phyloP scores from a whole-genome alignment of 2,888 invertebrate species.

The Ectropis crepuscularia region DNA sequence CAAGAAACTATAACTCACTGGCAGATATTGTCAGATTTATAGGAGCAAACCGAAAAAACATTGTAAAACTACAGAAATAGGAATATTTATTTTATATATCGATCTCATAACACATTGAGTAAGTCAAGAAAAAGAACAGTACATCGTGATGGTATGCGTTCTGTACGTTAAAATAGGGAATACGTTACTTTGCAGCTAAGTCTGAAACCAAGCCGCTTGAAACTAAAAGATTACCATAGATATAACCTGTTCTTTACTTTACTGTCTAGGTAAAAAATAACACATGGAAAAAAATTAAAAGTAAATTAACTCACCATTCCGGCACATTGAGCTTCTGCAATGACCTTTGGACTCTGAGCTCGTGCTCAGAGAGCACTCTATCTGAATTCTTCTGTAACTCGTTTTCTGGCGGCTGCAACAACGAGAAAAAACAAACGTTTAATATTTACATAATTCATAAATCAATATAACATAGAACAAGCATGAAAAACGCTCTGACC shows the following conservation, averaged over 20 bases:
- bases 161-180: too few relatives aligned
- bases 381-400: constrained; percentile 94
- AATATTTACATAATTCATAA: too few relatives aligned
- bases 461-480: neutral
- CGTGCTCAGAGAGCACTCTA: constrained; percentile 96
- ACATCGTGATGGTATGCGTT: too few relatives aligned
- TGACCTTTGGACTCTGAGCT: constrained; percentile 96
- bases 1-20: neutral
- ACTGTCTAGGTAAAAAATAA: too few relatives aligned
- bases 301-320: constrained; percentile 89
- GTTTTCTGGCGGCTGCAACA: constrained; percentile 95
- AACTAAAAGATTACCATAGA: too few relatives aligned
- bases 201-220: too few relatives aligned
- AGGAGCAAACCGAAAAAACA: neutral
- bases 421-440: constrained; percentile 36
- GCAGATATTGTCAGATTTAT: too few relatives aligned
- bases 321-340: constrained; percentile 97
- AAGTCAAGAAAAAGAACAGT: too few relatives aligned
- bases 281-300: neutral
- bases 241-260: too few relatives aligned
- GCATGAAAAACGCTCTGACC: constrained; percentile 22
- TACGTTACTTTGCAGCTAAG: too few relatives aligned
- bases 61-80: neutral
- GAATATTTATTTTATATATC: neutral
- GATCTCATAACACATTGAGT: too few relatives aligned